Evolutionary conservation across 2,113 vertebrate genomes (phyloP), one percentile per base, ranked within the genome.

Genomic region (Vidua chalybeata): DNA sequence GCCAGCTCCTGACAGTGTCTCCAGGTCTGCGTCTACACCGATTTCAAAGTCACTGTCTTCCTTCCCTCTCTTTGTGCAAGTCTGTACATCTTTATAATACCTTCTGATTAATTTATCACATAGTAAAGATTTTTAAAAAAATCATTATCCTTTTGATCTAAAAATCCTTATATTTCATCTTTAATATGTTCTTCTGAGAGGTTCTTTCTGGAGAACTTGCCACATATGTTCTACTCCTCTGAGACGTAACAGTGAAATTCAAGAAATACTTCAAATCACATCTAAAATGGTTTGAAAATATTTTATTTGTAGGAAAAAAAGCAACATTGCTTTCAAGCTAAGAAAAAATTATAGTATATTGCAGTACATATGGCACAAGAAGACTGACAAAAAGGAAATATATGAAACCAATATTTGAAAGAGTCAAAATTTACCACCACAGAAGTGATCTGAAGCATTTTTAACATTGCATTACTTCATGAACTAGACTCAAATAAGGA

Each of bases 161-260:
- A 98, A 98, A 98, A 97, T 98, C 98, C 97, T 98, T 98, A 92
- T 98, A 97, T 97, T 98, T 98, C 96, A 98, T 98, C 97, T 98
- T 98, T 98, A 98, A 98, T 98, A 98, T n/a, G 92, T 97, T 98
- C 97, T 97, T 97, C 97, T 85, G 92, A 97, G 94, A 97, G 91
- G 73, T 76, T 94, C 95, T 98, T 98, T 97, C 96, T 97, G 94
- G 97, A 98, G 96, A 96, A 97, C 93, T 96, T 97, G 95, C 94
- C 96, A 97, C 18, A 77, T 96, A 93, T 94, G 79, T 96, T 98
- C 97, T 94, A 80, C 61, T 97, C 98, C 97, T 97, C 28, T 11
- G 97, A 98, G 98, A 97, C 72, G 49, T 78, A 97, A 92, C 84
- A 96, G 95, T 18, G 67, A 94, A 97, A 73, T 71, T 96, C 78